Conservation (phyloP, 2,113 vertebrate species). For the Phylloscopus whistleri region DNA sequence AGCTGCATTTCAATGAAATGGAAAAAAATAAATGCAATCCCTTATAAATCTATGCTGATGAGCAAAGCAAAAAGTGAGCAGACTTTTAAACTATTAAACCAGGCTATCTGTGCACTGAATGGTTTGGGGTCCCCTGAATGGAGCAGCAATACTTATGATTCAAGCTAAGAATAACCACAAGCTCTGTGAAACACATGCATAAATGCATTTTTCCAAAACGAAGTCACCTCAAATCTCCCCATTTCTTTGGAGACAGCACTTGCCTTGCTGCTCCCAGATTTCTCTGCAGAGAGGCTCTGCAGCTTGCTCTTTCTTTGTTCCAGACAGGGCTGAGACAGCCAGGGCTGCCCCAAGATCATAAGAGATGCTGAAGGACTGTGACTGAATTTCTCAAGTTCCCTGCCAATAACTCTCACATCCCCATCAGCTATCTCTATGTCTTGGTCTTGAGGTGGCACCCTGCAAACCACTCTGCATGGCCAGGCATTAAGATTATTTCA, state of each 20-base stretch:
- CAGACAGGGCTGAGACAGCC: not conserved
- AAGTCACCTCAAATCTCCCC: not conserved
- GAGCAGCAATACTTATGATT: not conserved
- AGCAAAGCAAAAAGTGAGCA: not conserved
- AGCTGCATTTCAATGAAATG: not conserved
- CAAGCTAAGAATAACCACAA: not conserved
- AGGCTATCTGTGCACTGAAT: not conserved
- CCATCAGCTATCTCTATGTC: not conserved
- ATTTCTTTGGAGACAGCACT: not conserved
- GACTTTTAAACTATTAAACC: not conserved
- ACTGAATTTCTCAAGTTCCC: not conserved
- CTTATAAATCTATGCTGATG: not conserved
- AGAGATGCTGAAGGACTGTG: not conserved
- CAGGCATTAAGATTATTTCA: not conserved
- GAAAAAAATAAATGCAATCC: not conserved
- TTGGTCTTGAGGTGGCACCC: not conserved
- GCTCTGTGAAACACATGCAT: not conserved
- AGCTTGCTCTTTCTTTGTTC: not conserved
- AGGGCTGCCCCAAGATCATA: not conserved
- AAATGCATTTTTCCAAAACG: not conserved
- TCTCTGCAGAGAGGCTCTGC: not conserved
- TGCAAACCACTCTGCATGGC: not conserved
- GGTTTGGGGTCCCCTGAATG: not conserved
- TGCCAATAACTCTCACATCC: not conserved
- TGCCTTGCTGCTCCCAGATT: not conserved